Evolutionary conservation across 2,888 invertebrate species (phyloP).

Genomic region (Argyra leucocephala): DNA sequence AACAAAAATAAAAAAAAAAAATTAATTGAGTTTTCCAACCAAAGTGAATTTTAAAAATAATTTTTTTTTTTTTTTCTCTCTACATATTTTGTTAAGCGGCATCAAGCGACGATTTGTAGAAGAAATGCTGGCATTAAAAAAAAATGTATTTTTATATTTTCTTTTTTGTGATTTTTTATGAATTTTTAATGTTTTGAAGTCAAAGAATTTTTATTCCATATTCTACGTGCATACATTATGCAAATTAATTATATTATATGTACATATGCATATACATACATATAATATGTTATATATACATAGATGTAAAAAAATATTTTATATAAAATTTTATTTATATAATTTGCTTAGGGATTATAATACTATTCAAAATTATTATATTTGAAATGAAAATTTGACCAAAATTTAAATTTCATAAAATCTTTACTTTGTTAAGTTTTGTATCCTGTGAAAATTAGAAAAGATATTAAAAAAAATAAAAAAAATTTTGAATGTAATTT

Average conservation of each 20-base stretch:
- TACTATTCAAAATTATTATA: background rate
- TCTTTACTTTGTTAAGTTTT: no score
- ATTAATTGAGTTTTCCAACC: background rate
- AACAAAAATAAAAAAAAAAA: background rate
- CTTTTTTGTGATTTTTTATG: background rate
- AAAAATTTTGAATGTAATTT: no score
- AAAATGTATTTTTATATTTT: background rate
- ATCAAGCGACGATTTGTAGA: background rate
- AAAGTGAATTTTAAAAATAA: constrained; percentile 3
- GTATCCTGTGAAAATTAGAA: background rate
- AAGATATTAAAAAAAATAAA: background rate
- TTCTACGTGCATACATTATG: no score
- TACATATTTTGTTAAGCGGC: background rate
- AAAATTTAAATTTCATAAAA: background rate
- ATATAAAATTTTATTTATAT: background rate
- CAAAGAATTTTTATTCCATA: no score
- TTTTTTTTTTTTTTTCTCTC: background rate
- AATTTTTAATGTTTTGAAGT: background rate
- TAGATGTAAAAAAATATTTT: background rate
- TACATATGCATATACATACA: background rate
- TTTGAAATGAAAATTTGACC: background rate
- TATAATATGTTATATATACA: background rate
- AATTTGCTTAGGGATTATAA: background rate
- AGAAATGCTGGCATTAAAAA: background rate
- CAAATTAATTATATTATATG: background rate